Percentiles rank a stretch among this genome's conserved stretches.
phyloP scores from a whole-genome alignment of 1,140 invertebrate species.

The Drosophila ogumai region DNA sequence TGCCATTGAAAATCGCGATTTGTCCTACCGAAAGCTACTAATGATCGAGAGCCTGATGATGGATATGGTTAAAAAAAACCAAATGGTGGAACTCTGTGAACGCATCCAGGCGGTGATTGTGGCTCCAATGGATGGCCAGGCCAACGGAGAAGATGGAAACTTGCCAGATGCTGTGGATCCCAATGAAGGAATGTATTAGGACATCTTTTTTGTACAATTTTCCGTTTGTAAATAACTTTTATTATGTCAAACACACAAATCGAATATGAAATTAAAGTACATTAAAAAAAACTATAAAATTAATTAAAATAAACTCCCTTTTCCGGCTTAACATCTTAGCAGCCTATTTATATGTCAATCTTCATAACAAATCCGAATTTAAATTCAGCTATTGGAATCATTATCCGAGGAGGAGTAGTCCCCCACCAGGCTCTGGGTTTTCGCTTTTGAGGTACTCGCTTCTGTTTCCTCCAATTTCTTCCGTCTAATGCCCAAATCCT shows the following conservation, averaged over 20 bases:
- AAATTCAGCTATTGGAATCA: constrained; percentile 24
- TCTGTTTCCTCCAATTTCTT: constrained; percentile 12
- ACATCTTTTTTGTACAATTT: not conserved
- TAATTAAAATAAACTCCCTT: too few species aligned
- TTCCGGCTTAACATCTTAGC: not conserved
- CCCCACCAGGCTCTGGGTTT: constrained; percentile 61
- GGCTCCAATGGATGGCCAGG: constrained; percentile 32
- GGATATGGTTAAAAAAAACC: constrained; percentile 28
- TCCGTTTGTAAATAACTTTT: constrained; percentile 24
- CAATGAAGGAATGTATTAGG: constrained; percentile 49
- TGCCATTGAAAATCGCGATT: constrained; percentile 48
- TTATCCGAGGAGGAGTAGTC: constrained; percentile 68
- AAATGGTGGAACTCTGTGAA: constrained; percentile 53
- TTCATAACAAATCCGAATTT: not conserved
- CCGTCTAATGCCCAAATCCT: constrained; percentile 78
- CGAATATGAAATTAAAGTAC: constrained; percentile 2
- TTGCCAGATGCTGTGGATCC: constrained; percentile 4
- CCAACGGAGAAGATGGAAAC: not conserved
- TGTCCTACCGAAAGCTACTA: constrained; percentile 59
- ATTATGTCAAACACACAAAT: constrained; percentile 17
- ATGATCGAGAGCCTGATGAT: constrained; percentile 55
- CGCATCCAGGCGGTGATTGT: constrained; percentile 59
- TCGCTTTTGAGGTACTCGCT: not conserved
- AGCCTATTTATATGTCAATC: not conserved
- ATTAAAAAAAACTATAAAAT: not conserved